These are phyloP conservation scores for Stegophylla sp. DNA, from an alignment of 2,888 invertebrate genomes.

Conservation along the genomic window DNA sequence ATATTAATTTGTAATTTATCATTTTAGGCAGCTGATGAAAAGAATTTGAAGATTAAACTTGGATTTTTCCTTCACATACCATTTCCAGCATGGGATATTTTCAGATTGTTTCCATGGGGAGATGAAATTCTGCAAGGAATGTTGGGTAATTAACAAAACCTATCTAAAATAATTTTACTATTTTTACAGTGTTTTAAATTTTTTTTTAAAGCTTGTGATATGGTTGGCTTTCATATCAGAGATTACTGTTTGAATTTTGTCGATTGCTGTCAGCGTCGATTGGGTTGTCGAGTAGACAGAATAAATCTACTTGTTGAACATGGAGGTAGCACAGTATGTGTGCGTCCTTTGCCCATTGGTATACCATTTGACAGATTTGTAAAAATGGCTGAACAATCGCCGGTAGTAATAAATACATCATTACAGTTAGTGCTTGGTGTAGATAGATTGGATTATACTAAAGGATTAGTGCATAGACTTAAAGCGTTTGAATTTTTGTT, in stretches of 20 bases:
- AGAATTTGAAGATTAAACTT: slow-evolving; percentile 77
- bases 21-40: slow-evolving; percentile 76
- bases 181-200: neutral
- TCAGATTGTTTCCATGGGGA: slow-evolving; percentile 88
- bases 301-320: slow-evolving; percentile 86
- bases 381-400: slow-evolving; percentile 75
- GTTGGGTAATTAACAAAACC: slow-evolving; percentile 69
- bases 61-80: slow-evolving; percentile 95
- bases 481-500: slow-evolving; percentile 83
- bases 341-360: slow-evolving; percentile 85
- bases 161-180: neutral
- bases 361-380: slow-evolving; percentile 87
- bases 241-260: slow-evolving; percentile 91
- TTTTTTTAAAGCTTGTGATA: slow-evolving; percentile 76
- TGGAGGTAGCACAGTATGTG: slow-evolving; percentile 82
- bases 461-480: slow-evolving; percentile 69
- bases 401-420: slow-evolving; percentile 70
- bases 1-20: neutral
- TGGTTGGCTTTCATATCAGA: slow-evolving; percentile 91
- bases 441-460: slow-evolving; percentile 88
- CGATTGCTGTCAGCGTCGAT: slow-evolving; percentile 85
- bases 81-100: slow-evolving; percentile 93
- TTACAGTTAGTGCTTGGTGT: slow-evolving; percentile 73
- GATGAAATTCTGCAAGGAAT: slow-evolving; percentile 92
- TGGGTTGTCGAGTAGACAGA: slow-evolving; percentile 87